These are phyloP conservation scores for Scaptodrosophila latifasciaeformis DNA, from an alignment of 2,888 invertebrate species.

Conservation along the genomic window DNA sequence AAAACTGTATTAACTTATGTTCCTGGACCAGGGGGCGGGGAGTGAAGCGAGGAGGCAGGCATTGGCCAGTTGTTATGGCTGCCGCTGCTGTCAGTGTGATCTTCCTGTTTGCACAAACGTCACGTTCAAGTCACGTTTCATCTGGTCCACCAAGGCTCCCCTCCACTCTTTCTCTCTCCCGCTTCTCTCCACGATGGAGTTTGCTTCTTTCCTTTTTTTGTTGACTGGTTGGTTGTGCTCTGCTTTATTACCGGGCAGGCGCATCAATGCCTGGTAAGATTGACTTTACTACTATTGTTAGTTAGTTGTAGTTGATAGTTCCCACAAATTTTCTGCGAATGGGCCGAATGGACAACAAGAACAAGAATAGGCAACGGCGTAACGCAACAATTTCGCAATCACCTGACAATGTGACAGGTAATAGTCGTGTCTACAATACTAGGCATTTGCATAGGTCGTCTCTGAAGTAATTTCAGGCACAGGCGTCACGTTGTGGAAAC, in stretches of 20 bases:
- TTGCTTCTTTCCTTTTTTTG: too few species aligned
- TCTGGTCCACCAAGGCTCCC: constrained; percentile 34
- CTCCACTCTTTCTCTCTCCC: not conserved
- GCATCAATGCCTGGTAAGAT: constrained; percentile 39
- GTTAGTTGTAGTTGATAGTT: constrained; percentile 57
- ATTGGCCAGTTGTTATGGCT: constrained; percentile 4
- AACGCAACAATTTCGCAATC: constrained; percentile 70
- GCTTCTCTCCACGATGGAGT: too few species aligned
- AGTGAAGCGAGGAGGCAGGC: not conserved
- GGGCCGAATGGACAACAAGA: constrained; percentile 31
- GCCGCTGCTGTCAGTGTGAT: constrained; percentile 62
- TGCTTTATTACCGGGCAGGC: not conserved
- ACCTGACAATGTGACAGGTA: constrained; percentile 72
- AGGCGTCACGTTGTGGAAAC: not conserved
- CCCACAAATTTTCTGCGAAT: constrained; percentile 58
- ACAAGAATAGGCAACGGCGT: constrained; percentile 39
- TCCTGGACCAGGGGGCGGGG: not conserved
- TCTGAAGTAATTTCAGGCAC: constrained; percentile 47
- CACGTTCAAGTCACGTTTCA: constrained; percentile 67
- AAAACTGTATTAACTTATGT: constrained; percentile 64
- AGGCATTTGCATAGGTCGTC: constrained; percentile 53
- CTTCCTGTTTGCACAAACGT: constrained; percentile 68
- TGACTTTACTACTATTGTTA: not conserved
- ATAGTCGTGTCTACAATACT: constrained; percentile 61
- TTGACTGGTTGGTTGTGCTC: too few species aligned